A percentile compares a stretch with the other conserved stretches of the same genome.
Conservation (phyloP, 2,113 vertebrate genomes). For the Puffinus mauretanicus region DNA sequence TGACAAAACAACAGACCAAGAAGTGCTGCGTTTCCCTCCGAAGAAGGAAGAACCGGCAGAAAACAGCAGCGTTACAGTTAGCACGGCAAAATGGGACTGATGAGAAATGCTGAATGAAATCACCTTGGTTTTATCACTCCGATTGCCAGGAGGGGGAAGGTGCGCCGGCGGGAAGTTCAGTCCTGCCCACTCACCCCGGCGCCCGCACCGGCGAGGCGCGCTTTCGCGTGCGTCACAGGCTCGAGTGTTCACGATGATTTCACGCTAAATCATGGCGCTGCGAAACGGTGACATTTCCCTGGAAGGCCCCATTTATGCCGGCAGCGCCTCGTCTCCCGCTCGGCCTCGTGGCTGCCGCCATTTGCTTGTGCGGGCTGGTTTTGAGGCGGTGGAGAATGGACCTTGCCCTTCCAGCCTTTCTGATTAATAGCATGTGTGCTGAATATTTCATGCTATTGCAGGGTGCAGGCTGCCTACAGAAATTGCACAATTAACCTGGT, state of each 20-base stretch:
- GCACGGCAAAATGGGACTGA: background rate
- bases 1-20: background rate
- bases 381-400: accelerated
- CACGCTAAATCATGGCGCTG: background rate
- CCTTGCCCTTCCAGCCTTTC: background rate
- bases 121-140: background rate
- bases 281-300: background rate
- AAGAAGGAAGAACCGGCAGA: background rate
- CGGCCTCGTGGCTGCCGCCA: background rate
- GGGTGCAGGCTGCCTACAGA: background rate
- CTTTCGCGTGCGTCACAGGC: background rate
- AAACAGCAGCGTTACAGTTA: background rate
- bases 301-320: background rate
- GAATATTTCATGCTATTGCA: background rate
- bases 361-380: background rate
- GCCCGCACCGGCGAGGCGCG: accelerated
- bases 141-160: background rate
- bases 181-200: background rate
- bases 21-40: accelerated
- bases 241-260: background rate
- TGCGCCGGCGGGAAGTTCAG: background rate
- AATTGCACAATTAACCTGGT: background rate
- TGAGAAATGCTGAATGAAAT: background rate
- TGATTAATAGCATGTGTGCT: background rate
- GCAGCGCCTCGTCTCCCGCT: background rate